Percentiles rank a stretch among this genome's conserved stretches.
Conservation (phyloP, 1,140 invertebrate species). For the Penaeus vannamei region DNA sequence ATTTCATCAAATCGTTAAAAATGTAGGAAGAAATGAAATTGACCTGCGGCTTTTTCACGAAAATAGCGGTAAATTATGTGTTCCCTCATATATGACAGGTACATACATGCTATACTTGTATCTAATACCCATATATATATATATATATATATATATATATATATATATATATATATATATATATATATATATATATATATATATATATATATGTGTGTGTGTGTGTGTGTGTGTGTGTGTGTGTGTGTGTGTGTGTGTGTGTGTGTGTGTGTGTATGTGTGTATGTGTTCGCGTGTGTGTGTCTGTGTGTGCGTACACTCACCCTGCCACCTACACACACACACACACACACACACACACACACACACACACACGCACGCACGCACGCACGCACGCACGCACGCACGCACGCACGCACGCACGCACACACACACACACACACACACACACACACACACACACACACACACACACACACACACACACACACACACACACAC, state of each 20-base stretch:
- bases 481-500: background rate
- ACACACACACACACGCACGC: background rate
- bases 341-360: background rate
- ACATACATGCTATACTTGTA: background rate
- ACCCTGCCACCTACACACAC: background rate
- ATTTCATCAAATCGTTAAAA: too few species aligned
- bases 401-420: background rate
- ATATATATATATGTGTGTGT: background rate
- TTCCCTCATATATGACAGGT: too few species aligned
- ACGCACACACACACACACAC: background rate
- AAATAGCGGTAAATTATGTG: too few species aligned
- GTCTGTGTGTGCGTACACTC: background rate
- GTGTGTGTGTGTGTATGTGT: background rate
- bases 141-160: slow-evolving; percentile 33
- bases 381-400: background rate
- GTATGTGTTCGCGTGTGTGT: background rate
- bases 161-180: slow-evolving; percentile 17
- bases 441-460: background rate
- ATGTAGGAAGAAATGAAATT: too few species aligned
- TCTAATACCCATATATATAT: background rate
- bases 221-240: background rate
- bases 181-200: slow-evolving; percentile 3
- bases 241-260: background rate
- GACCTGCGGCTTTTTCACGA: too few species aligned
- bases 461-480: background rate